Percentiles rank a stretch among this genome's conserved stretches.
Evolutionary conservation across 2,797 vertebrate genomes (phyloP).

Genomic region (Enteromius fasciolatus): DNA sequence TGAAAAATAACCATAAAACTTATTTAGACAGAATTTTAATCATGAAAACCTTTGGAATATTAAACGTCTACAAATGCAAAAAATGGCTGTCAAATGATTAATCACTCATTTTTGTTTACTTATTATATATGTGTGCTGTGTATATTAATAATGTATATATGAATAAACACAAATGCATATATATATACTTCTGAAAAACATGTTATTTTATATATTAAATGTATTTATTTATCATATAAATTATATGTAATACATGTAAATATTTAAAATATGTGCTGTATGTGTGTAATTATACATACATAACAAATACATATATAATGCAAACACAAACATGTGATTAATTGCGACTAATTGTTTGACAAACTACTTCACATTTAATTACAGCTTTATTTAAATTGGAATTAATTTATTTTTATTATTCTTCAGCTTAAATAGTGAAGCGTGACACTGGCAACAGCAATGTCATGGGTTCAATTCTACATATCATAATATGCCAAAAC

Average conservation of each 20-base stretch:
- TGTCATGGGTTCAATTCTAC: background rate
- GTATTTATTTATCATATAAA: too few species aligned
- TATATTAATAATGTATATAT: too few species aligned
- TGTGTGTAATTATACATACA: too few species aligned
- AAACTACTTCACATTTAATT: background rate
- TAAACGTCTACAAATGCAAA: background rate
- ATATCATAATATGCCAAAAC: background rate
- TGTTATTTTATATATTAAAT: too few species aligned
- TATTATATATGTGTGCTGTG: too few species aligned
- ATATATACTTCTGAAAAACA: too few species aligned
- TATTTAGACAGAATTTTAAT: background rate
- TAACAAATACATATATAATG: too few species aligned
- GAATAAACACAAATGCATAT: too few species aligned
- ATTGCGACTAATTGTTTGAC: background rate
- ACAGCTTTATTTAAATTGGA: background rate
- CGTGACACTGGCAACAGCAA: background rate
- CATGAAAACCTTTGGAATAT: background rate
- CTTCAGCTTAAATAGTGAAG: background rate
- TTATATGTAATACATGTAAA: too few species aligned
- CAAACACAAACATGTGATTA: too few species aligned
- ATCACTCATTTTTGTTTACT: too few species aligned
- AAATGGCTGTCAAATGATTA: background rate
- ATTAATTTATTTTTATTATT: background rate
- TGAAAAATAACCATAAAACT: background rate
- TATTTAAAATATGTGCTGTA: too few species aligned